Conservation (phyloP, 2,797 vertebrate genomes). For the Falco naumanni region DNA sequence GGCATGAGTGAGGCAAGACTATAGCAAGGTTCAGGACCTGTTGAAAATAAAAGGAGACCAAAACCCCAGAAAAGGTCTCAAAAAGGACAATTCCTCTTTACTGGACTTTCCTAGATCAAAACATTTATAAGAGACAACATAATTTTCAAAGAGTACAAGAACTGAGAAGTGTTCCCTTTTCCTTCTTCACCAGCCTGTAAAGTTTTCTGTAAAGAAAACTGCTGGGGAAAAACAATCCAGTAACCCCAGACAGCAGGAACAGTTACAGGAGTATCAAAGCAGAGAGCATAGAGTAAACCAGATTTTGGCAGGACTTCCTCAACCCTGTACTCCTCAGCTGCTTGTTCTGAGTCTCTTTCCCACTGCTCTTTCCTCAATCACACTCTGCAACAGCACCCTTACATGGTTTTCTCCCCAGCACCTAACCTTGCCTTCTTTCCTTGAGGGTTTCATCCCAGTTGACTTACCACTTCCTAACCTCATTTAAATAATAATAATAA, state of each 20-base stretch:
- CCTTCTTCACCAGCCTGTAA: not conserved
- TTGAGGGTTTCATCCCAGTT: not conserved
- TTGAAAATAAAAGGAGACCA: not conserved
- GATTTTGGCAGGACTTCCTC: not conserved
- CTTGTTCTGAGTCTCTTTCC: not conserved
- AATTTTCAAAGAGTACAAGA: not conserved
- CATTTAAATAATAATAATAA: not conserved
- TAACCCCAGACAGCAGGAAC: not conserved
- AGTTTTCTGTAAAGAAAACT: not conserved
- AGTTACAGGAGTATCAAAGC: not conserved
- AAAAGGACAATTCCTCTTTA: not conserved
- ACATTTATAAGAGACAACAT: not conserved
- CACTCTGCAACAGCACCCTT: not conserved
- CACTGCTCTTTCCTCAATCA: not conserved
- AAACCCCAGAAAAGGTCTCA: not conserved
- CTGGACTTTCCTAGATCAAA: not conserved
- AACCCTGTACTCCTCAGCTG: not conserved
- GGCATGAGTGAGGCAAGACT: not conserved
- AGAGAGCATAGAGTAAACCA: not conserved
- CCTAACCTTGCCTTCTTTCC: not conserved
- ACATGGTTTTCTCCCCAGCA: not conserved
- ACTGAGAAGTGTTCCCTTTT: not conserved
- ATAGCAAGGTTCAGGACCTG: not conserved
- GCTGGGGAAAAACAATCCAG: not conserved
- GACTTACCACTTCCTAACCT: not conserved